Evolutionary conservation across 30 jellyfish, hydroid and myxozoan species (phyloP).

Genomic region (Phacellophora camtschatica): DNA sequence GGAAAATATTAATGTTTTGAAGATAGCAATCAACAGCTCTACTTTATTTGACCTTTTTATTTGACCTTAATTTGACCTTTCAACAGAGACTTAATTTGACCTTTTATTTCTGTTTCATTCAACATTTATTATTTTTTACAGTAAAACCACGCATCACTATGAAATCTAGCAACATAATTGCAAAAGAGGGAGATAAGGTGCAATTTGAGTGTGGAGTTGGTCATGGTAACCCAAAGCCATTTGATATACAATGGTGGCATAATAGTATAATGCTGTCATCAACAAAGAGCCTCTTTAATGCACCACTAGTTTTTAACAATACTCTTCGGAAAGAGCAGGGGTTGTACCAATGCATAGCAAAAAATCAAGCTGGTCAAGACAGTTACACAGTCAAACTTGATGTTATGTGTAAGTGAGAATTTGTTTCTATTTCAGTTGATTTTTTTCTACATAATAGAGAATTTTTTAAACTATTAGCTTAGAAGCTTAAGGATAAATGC

Average conservation of each 20-base stretch:
- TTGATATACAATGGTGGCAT: constrained; percentile 78
- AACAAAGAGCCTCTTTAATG: constrained; percentile 28
- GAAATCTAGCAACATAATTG: constrained; percentile 24
- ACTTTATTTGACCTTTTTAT: neutral
- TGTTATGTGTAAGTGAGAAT: constrained; percentile 53
- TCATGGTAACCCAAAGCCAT: constrained; percentile 89
- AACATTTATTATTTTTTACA: neutral
- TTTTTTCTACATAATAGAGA: neutral
- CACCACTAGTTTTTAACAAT: constrained; percentile 51
- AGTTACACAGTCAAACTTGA: constrained; percentile 13
- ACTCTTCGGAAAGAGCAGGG: constrained; percentile 59
- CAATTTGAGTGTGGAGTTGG: constrained; percentile 65
- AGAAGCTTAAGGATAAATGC: neutral
- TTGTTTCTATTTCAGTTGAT: neutral
- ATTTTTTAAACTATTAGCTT: neutral
- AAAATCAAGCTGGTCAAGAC: constrained; percentile 54
- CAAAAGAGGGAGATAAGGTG: constrained; percentile 60
- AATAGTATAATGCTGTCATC: constrained; percentile 33
- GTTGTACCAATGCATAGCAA: constrained; percentile 69
- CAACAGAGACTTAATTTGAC: neutral
- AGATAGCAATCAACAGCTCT: no score
- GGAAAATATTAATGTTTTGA: no score
- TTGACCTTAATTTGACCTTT: neutral
- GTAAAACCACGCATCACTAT: constrained; percentile 45
- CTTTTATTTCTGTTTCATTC: neutral